Evolutionary conservation across 1,140 invertebrate species (phyloP).

Genomic region (Euwallacea fornicatus): DNA sequence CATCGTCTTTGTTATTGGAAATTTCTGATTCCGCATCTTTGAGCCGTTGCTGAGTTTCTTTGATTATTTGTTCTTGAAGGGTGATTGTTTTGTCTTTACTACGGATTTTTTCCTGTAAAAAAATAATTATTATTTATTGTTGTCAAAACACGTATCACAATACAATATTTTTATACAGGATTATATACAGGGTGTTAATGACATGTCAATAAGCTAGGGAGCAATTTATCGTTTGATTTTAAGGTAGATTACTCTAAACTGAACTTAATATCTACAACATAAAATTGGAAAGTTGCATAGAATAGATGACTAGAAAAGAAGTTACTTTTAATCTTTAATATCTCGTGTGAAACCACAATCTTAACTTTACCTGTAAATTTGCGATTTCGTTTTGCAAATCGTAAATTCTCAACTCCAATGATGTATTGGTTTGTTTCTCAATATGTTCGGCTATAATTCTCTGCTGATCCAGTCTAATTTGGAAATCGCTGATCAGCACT

Average conservation of each 20-base stretch:
- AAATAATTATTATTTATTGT: background rate
- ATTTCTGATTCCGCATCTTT: slow-evolving; percentile 61
- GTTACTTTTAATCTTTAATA: background rate
- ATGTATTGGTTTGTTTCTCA: slow-evolving; percentile 66
- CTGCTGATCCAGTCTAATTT: slow-evolving; percentile 76
- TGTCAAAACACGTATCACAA: background rate
- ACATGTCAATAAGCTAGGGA: background rate
- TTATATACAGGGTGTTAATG: too few relatives aligned
- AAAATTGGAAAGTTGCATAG: too few relatives aligned
- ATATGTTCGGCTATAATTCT: slow-evolving; percentile 70
- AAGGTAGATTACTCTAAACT: background rate
- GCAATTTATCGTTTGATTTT: background rate
- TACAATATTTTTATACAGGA: too few relatives aligned
- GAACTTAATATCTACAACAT: too few relatives aligned
- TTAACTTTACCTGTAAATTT: slow-evolving; percentile 47
- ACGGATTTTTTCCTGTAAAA: slow-evolving; percentile 58
- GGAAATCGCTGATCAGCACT: slow-evolving; percentile 74
- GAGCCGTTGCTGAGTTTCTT: slow-evolving; percentile 54
- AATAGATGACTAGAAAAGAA: too few relatives aligned
- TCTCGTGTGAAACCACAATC: background rate
- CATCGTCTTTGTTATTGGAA: slow-evolving; percentile 53
- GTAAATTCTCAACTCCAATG: slow-evolving; percentile 67
- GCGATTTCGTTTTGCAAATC: slow-evolving; percentile 63
- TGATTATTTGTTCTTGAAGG: slow-evolving; percentile 55
- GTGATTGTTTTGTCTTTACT: slow-evolving; percentile 62